These are phyloP conservation scores for Clivina fossor DNA, from an alignment of 2,888 invertebrate species.

Conservation along the genomic window DNA sequence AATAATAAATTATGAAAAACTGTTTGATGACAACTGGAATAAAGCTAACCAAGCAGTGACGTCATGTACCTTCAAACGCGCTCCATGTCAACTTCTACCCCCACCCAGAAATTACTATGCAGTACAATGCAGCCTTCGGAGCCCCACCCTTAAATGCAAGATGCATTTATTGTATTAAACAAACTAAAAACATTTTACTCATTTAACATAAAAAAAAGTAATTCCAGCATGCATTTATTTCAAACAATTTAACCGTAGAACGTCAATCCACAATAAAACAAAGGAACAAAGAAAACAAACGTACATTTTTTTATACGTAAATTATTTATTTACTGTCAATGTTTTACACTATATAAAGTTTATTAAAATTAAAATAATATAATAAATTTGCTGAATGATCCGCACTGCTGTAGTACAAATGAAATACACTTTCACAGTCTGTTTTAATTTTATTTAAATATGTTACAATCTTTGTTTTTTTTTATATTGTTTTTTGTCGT, in stretches of 20 bases:
- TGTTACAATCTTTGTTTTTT: neutral
- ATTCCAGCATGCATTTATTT: neutral
- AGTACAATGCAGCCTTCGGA: constrained; percentile 27
- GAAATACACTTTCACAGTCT: constrained; percentile 19
- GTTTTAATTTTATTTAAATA: constrained; percentile 17
- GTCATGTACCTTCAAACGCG: constrained; percentile 22
- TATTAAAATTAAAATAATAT: constrained; percentile 17
- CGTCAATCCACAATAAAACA: neutral
- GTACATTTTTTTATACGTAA: constrained; percentile 15
- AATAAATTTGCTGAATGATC: constrained; percentile 1
- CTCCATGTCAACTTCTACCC: constrained; percentile 20
- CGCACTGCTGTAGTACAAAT: constrained; percentile 22
- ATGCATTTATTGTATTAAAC: constrained; percentile 31
- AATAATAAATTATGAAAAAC: neutral
- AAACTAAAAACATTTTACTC: constrained; percentile 24
- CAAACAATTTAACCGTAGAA: neutral
- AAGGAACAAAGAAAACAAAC: neutral
- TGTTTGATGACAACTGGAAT: constrained; percentile 19
- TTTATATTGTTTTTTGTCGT: constrained; percentile 15
- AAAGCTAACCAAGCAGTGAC: constrained; percentile 3
- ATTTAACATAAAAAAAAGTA: too few relatives aligned
- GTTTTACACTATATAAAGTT: constrained; percentile 18
- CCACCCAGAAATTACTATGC: constrained; percentile 31
- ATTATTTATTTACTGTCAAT: constrained; percentile 26
- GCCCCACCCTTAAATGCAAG: constrained; percentile 33